These are phyloP conservation scores for Eptatretus burgeri DNA, from an alignment of 2,113 vertebrate species.

Conservation along the genomic window DNA sequence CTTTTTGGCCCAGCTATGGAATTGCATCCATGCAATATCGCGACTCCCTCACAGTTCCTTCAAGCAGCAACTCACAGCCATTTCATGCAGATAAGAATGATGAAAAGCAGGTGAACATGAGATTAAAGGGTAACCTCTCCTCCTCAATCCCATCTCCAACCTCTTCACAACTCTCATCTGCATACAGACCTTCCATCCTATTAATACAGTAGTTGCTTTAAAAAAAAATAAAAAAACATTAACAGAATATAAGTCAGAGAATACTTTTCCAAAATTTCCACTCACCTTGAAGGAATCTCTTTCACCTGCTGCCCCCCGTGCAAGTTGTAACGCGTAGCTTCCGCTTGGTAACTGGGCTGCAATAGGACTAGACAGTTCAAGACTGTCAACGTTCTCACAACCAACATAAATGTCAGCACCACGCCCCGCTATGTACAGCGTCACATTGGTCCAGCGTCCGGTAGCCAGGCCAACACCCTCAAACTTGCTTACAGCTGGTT, in stretches of 20 bases:
- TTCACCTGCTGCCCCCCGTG: slow-evolving; percentile 30
- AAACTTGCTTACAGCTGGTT: slow-evolving; percentile 44
- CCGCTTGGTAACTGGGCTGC: slow-evolving; percentile 33
- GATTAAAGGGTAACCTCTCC: too few species aligned
- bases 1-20: too few species aligned
- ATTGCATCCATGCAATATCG: too few species aligned
- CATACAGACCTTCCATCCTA: too few species aligned
- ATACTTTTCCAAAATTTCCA: not conserved
- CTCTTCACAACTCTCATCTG: too few species aligned
- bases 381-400: slow-evolving; percentile 54
- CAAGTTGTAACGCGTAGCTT: slow-evolving; percentile 36
- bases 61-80: too few species aligned
- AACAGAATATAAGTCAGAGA: not conserved
- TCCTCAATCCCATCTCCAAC: too few species aligned
- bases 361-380: slow-evolving; percentile 53
- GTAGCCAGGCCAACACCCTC: slow-evolving; percentile 49
- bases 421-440: slow-evolving; percentile 71
- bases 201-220: too few species aligned
- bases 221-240: too few species aligned
- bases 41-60: too few species aligned
- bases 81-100: too few species aligned
- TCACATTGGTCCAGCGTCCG: slow-evolving; percentile 75
- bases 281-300: slow-evolving; percentile 58
- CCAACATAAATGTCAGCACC: slow-evolving; percentile 57
- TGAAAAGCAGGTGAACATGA: too few species aligned